A percentile compares a stretch with the other conserved stretches of the same genome.
Conservation (phyloP, 2,888 invertebrate genomes). For the Clunio marinus region DNA sequence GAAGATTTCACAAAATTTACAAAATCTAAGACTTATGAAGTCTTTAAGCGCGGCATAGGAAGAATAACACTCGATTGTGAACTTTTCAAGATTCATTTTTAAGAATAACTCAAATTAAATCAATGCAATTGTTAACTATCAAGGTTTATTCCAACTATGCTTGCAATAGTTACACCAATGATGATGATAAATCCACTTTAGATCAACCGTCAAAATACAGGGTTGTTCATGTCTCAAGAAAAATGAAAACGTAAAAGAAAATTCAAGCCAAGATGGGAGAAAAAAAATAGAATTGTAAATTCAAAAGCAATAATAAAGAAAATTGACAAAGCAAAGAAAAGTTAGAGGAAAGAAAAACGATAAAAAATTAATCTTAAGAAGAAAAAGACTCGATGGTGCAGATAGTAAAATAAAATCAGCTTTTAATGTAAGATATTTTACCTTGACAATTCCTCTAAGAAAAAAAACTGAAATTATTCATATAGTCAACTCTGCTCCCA, state of each 20-base stretch:
- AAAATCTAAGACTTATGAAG: conserved; percentile 1
- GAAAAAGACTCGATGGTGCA: conserved; percentile 32
- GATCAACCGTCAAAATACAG: conserved; percentile 25
- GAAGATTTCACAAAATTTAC: neutral
- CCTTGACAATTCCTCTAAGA: neutral
- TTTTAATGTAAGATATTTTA: conserved; percentile 37
- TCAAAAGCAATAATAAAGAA: conserved; percentile 33
- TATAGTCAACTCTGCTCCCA: neutral
- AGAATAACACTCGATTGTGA: too few species aligned
- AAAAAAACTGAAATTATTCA: too few species aligned
- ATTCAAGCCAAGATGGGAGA: too few species aligned
- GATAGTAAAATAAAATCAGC: conserved; percentile 18
- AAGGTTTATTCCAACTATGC: too few species aligned
- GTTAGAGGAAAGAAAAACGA: conserved; percentile 2
- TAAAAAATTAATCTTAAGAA: conserved; percentile 24
- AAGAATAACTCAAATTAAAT: too few species aligned
- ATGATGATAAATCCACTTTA: neutral
- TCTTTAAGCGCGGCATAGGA: neutral
- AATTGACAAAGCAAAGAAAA: conserved; percentile 9
- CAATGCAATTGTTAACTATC: too few species aligned
- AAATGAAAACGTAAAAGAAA: neutral
- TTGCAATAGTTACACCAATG: neutral
- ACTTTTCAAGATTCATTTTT: too few species aligned
- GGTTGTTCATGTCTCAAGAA: conserved; percentile 29
- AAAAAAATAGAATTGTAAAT: conserved; percentile 22